phyloP scores from a whole-genome alignment of 2,113 vertebrate genomes.

The Pipra filicauda region DNA sequence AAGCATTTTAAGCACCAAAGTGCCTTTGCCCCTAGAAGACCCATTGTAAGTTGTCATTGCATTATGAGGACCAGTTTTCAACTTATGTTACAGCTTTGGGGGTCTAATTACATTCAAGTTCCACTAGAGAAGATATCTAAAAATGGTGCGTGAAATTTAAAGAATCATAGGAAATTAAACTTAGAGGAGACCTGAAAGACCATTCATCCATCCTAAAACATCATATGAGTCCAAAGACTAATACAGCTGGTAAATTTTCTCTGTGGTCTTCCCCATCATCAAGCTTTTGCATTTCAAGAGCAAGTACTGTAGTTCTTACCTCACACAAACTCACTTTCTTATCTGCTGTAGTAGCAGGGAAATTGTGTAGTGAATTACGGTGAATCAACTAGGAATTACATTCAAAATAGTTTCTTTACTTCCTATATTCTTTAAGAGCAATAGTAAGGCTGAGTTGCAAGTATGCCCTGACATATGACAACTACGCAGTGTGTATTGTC shows the following conservation, averaged over 20 bases:
- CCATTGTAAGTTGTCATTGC: not conserved
- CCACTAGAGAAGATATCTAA: not conserved
- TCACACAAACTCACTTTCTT: not conserved
- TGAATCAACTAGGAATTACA: not conserved
- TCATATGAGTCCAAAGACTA: not conserved
- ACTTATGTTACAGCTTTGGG: not conserved
- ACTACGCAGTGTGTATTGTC: not conserved
- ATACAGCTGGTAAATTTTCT: not conserved
- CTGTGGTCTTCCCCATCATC: not conserved
- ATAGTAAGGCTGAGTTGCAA: not conserved
- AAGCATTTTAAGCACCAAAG: not conserved
- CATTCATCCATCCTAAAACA: not conserved
- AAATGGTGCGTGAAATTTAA: not conserved
- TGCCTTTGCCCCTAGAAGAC: not conserved
- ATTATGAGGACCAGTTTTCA: not conserved
- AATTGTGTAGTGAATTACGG: not conserved
- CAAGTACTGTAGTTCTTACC: not conserved
- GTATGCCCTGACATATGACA: not conserved
- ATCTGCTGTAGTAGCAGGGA: not conserved
- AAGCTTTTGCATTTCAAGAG: not conserved
- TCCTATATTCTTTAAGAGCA: not conserved
- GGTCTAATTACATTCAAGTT: not conserved
- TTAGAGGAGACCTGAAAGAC: not conserved
- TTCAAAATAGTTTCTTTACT: not conserved
- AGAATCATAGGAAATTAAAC: not conserved